Base-by-base conservation (phyloP, 2,888 invertebrate species). In the Apeira syringaria region DNA sequence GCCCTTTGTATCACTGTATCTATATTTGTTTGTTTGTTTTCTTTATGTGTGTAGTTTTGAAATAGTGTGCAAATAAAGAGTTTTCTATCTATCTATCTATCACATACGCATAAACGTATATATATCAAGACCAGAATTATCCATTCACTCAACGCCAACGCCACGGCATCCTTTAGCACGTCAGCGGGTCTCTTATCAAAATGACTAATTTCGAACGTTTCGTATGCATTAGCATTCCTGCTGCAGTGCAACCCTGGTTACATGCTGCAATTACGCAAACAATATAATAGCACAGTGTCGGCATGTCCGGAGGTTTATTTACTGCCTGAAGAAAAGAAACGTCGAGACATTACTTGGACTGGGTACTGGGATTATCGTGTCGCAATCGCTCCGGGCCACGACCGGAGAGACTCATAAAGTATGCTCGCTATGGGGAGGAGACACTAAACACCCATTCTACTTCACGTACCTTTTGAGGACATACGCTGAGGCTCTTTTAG, bases 231-330 rank as follows among this genome's bases (percentile, higher is more conserved):
- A 77, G 75, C 76, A 78, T 81, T 72, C 76, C 74, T 73, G 72
- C 56, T 30, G 30, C 25, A 8, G 56, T 30, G 30, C 25, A 8
- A 20, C 8, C 58, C 60, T 49, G 61, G 61, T 64, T 57, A 68
- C 56, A 68, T 63, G 56, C 66, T 77, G 68, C 73, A 83, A 86
- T 85, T 86, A 86, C 77, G 75, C 75, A 78, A 84, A 84, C 79
- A 76, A 79, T 79, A 79, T 85, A 86, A 82, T 80, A 73, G 78
- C 65, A 66, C 47, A 61, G 75, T 80, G 81, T 79, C 79, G 72
- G 73, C 75, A 64, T 53, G 57, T 44, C 43, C 35, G 40, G 39
- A 57, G 57, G 64, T 53, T 69, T 78, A 76, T 79, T 79, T 78
- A 80, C 70, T 66, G 64, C 65, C 56, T 56, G 63, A 67, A 71